A percentile compares a stretch with the other conserved stretches of the same genome.
phyloP scores from a whole-genome alignment of 1,140 invertebrate species.

The Meloidogyne hapla region DNA sequence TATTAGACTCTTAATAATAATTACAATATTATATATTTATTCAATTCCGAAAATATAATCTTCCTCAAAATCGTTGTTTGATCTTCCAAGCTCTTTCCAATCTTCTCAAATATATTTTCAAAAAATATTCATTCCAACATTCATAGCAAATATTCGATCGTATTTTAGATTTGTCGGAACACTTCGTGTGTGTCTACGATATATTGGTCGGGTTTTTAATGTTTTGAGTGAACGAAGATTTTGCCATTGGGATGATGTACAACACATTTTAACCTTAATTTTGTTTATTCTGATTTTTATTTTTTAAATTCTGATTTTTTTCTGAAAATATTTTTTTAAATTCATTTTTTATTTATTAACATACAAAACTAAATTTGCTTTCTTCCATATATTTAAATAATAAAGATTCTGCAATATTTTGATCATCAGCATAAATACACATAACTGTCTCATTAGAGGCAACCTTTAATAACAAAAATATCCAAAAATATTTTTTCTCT shows the following conservation, averaged over 20 bases:
- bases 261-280: conserved; percentile 45
- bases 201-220: conserved; percentile 42
- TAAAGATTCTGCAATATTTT: conserved; percentile 39
- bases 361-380: neutral
- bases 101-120: conserved; percentile 24
- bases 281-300: neutral
- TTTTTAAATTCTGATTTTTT: conserved; percentile 17
- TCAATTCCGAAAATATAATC: neutral
- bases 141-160: conserved; percentile 49
- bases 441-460: conserved; percentile 31
- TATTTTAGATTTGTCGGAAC: conserved; percentile 51
- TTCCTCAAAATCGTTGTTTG: neutral
- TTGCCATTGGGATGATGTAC: conserved; percentile 37
- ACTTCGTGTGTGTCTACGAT: conserved; percentile 48
- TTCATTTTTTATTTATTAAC: conserved; percentile 1
- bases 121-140: conserved; percentile 54
- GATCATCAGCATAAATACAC: conserved; percentile 43
- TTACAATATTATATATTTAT: neutral
- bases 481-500: too few relatives aligned
- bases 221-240: conserved; percentile 32
- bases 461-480: conserved; percentile 15
- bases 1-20: neutral
- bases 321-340: too few relatives aligned
- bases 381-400: conserved; percentile 31
- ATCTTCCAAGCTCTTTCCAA: neutral